Evolutionary conservation across 2,888 invertebrate genomes (phyloP).

Genomic region (Oxycera nigricornis): DNA sequence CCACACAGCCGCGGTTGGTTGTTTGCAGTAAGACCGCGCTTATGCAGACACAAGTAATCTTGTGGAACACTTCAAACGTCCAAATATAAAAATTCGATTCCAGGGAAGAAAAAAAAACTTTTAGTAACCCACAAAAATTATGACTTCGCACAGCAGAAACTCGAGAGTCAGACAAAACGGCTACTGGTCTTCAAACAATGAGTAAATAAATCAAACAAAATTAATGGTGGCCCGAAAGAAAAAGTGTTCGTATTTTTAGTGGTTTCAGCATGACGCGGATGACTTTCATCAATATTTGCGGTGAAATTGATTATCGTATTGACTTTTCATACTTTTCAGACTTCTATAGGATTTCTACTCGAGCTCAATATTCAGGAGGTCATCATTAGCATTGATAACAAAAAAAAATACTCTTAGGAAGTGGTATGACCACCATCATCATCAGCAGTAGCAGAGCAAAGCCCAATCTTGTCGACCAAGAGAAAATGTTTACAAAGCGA

Average conservation of each 20-base stretch:
- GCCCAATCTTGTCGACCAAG: neutral
- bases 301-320: neutral
- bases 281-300: neutral
- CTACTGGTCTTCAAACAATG: neutral
- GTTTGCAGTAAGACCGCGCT: neutral
- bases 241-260: neutral
- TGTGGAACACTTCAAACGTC: slow-evolving; percentile 8
- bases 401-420: neutral
- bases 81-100: neutral
- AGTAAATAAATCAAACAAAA: neutral
- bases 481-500: slow-evolving; percentile 28
- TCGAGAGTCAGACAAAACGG: neutral
- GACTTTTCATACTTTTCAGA: too few relatives aligned
- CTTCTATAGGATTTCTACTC: too few relatives aligned
- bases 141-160: neutral
- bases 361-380: neutral
- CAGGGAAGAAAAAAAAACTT: neutral
- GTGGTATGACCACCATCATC: neutral
- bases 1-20: neutral
- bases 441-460: too few relatives aligned
- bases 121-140: slow-evolving; percentile 1
- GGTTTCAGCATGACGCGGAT: neutral
- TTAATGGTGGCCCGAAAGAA: neutral
- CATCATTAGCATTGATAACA: neutral
- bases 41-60: neutral